Percentiles rank a stretch among this genome's conserved stretches.
These are phyloP conservation scores for Poicephalus gulielmi DNA, from an alignment of 2,113 vertebrate genomes.

Conservation along the genomic window DNA sequence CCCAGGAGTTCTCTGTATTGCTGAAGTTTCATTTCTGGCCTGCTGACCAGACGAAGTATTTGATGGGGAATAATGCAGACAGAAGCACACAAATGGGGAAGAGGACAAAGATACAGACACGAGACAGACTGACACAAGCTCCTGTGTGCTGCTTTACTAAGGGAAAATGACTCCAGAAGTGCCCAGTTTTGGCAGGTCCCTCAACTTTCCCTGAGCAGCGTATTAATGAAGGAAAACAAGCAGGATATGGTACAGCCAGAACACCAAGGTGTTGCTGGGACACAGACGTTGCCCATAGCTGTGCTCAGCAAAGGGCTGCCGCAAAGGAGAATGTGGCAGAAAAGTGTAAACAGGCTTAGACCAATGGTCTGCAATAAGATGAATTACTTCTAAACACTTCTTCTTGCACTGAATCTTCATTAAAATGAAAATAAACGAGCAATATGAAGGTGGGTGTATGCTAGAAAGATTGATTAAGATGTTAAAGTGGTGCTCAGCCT, in stretches of 20 bases:
- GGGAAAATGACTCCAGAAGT: not conserved
- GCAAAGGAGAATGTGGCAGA: rapidly evolving
- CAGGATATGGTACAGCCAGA: not conserved
- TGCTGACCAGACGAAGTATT: not conserved
- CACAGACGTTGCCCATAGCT: rapidly evolving
- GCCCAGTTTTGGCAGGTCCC: not conserved
- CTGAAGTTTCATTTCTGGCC: not conserved
- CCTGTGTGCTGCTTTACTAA: not conserved
- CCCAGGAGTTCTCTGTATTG: not conserved
- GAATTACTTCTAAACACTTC: not conserved
- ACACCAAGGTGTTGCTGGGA: not conserved
- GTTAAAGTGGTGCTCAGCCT: not conserved
- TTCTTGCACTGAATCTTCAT: not conserved
- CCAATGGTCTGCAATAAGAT: not conserved
- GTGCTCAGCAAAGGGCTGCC: not conserved
- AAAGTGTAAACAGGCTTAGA: not conserved
- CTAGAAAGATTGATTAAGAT: not conserved
- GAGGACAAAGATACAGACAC: not conserved
- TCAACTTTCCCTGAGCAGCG: not conserved
- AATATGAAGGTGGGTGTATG: not conserved
- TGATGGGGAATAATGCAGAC: not conserved
- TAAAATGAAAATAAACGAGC: not conserved
- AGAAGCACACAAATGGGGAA: not conserved
- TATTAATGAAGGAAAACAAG: not conserved
- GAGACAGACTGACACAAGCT: not conserved